Evolutionary conservation across 2,888 invertebrate species (phyloP), one percentile per base, ranked within the genome.

Genomic region (Esperia sulphurella): DNA sequence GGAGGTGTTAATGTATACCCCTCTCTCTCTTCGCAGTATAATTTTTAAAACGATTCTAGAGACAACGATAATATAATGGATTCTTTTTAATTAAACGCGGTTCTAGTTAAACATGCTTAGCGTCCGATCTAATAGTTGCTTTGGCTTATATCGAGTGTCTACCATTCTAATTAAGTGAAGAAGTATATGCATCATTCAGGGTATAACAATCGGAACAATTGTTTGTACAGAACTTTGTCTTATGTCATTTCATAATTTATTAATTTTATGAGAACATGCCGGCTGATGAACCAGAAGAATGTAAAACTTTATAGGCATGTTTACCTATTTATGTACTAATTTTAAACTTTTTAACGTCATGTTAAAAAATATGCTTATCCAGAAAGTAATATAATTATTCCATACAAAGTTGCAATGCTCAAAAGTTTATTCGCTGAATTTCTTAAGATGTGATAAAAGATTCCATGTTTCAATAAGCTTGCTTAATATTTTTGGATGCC

Each of bases 51-150:
- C 43, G 48, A 33, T 29, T 57, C 62, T 52, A 61, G 79, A 79
- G 83, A 83, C 65, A 60, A 68, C 61, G 55, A 57, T 68, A 75
- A 52, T 53, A 51, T 64, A 60, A 59, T 61, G 65, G 75, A 71
- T 62, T 64, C 59, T 69, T 67, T 61, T 71, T 82, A 83, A 86
- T 87, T 83, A 81, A 79, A 70, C 65, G 71, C 65, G 63, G 68
- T 63, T 72, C 68, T 78, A 79, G 74, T 82, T 84, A 73, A 79
- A 71, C 80, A 79, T 79, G 81, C 78, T 81, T 75, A 76, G 76
- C 79, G 75, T 83, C 72, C 70, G 72, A 65, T 83, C 72, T 79
- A 81, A 76, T 79, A 76, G 74, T 76, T 64, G 65, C 1, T 42
- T 66, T 21, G 2, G 64, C n/a, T 42, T 66, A 68, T 71, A 70